These are phyloP conservation scores for Rotaria sp. DNA, from an alignment of 2,888 invertebrate species.

Conservation along the genomic window DNA sequence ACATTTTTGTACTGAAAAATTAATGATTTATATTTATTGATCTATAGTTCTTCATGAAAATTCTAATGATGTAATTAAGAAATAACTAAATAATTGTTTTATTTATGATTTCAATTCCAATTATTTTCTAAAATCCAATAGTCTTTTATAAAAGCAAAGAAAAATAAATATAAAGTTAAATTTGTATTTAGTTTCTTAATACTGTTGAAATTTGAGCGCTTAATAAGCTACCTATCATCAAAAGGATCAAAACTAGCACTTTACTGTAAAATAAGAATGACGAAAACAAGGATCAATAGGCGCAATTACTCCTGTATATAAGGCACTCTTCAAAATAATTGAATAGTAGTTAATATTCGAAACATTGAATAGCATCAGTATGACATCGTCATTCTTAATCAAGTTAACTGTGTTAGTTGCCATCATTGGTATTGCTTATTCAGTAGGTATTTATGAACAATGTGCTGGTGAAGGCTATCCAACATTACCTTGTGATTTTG, in stretches of 20 bases:
- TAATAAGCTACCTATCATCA: neutral
- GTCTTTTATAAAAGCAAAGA: no score
- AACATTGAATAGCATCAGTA: neutral
- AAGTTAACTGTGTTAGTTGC: neutral
- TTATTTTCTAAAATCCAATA: no score
- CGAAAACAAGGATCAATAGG: neutral
- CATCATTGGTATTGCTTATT: neutral
- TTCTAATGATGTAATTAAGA: neutral
- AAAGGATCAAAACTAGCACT: neutral
- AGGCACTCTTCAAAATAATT: neutral
- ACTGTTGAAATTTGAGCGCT: neutral
- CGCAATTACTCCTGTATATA: neutral
- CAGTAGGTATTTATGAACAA: neutral
- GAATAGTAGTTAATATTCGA: neutral
- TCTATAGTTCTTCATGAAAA: neutral
- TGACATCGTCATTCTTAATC: neutral
- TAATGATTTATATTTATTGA: neutral
- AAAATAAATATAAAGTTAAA: neutral
- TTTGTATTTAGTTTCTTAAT: neutral
- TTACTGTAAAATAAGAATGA: neutral
- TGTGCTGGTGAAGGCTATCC: neutral
- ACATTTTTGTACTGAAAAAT: neutral
- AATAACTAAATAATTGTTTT: no score
- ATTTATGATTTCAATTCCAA: no score
- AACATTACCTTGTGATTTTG: neutral